Evolutionary conservation across 2,113 vertebrate species (phyloP).

Genomic region (Pelecanus crispus): DNA sequence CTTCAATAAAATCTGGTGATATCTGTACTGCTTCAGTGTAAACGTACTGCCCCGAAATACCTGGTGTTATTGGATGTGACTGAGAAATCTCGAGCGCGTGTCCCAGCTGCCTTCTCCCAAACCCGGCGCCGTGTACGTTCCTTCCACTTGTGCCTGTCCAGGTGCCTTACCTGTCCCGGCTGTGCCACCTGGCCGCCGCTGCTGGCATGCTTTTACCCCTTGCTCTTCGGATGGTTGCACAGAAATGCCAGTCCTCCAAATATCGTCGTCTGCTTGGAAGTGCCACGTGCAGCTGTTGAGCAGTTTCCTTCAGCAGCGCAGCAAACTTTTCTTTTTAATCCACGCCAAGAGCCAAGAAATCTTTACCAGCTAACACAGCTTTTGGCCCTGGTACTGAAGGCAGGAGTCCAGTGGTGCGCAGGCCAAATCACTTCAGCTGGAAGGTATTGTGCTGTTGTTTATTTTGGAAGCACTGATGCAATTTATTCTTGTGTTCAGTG

Average conservation of each 20-base stretch:
- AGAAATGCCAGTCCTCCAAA: neutral
- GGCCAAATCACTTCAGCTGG: conserved; percentile 43
- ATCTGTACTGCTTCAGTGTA: neutral
- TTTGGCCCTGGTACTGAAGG: neutral
- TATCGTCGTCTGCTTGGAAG: neutral
- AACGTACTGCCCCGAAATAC: neutral
- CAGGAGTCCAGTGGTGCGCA: neutral
- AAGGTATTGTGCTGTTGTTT: conserved; percentile 40
- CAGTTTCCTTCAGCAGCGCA: neutral
- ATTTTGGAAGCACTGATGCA: conserved; percentile 10
- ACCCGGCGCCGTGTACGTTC: accelerated
- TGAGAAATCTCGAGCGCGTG: neutral
- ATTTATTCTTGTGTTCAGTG: neutral
- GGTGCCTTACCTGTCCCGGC: neutral
- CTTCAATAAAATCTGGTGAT: neutral
- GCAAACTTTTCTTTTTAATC: neutral
- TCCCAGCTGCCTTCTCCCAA: neutral
- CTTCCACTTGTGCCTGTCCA: neutral
- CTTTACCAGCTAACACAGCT: neutral
- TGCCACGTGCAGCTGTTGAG: neutral
- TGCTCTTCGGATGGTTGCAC: too few species aligned
- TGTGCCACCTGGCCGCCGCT: accelerated
- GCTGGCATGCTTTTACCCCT: accelerated
- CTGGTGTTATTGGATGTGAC: neutral
- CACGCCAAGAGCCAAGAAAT: neutral